A percentile compares a stretch with the other conserved stretches of the same genome.
These are phyloP conservation scores for Platyscapa corneri DNA, from an alignment of 1,140 invertebrate species.

Conservation along the genomic window DNA sequence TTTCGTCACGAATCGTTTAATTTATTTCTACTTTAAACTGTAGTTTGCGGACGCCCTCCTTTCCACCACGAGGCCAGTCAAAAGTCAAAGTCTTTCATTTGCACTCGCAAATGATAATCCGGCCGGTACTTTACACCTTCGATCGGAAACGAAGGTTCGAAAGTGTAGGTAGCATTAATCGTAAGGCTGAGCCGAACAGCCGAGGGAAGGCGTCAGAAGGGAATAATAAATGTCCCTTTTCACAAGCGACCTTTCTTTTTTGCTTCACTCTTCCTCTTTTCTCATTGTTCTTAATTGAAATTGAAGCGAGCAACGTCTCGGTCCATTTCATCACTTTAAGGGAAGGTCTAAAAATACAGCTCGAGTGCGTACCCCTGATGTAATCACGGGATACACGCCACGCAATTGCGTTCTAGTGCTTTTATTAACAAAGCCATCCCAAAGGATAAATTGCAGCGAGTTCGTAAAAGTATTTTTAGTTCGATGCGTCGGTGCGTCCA, in stretches of 20 bases:
- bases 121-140: too few species aligned
- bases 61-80: too few species aligned
- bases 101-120: too few species aligned
- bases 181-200: neutral
- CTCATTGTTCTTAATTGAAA: constrained; percentile 20
- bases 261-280: constrained; percentile 2
- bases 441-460: neutral
- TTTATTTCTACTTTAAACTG: too few species aligned
- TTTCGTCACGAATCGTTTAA: too few species aligned
- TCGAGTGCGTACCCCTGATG: neutral
- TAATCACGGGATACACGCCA: neutral
- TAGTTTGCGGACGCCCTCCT: too few species aligned
- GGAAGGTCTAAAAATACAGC: constrained; percentile 1
- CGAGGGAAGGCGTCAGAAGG: neutral
- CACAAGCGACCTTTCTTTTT: neutral
- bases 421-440: neutral
- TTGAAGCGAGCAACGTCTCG: neutral
- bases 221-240: neutral
- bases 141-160: too few species aligned
- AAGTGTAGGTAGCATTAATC: too few species aligned
- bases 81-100: too few species aligned
- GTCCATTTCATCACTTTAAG: constrained; percentile 2
- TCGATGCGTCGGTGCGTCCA: neutral
- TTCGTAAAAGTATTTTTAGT: neutral
- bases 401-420: neutral